phyloP scores from a whole-genome alignment of 1,140 invertebrate species.

The Tetramorium parvispinum region DNA sequence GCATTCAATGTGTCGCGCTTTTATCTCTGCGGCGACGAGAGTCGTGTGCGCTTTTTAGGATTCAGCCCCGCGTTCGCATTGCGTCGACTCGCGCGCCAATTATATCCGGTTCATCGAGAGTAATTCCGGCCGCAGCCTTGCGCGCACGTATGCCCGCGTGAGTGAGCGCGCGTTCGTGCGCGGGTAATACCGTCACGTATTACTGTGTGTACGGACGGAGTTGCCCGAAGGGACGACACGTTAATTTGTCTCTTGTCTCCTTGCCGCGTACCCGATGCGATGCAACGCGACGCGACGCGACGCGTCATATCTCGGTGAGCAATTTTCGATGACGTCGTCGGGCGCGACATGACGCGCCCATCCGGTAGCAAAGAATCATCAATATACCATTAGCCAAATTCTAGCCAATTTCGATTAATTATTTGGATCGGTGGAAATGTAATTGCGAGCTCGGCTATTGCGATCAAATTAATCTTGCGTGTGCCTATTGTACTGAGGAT shows the following conservation, averaged over 20 bases:
- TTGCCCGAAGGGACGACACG: constrained; percentile 17
- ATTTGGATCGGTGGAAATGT: not conserved
- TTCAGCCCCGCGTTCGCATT: constrained; percentile 37
- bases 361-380: not conserved
- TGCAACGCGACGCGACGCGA: not conserved
- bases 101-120: constrained; percentile 46
- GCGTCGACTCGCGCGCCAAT: constrained; percentile 47
- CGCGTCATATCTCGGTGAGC: constrained; percentile 39
- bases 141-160: constrained; percentile 40
- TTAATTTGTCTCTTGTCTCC: constrained; percentile 66
- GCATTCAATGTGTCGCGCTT: not conserved
- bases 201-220: constrained; percentile 49
- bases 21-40: constrained; percentile 13
- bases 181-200: constrained; percentile 55
- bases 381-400: constrained; percentile 34
- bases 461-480: constrained; percentile 26
- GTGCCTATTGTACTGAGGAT: not conserved
- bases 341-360: not conserved
- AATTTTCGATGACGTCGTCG: constrained; percentile 22
- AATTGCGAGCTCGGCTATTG: constrained; percentile 12
- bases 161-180: constrained; percentile 8
- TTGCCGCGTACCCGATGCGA: constrained; percentile 26
- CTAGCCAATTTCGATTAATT: constrained; percentile 45
- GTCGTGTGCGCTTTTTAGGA: constrained; percentile 58
- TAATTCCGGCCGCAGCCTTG: constrained; percentile 58